Conservation (phyloP, 2,113 vertebrate genomes). For the Ochotona princeps region DNA sequence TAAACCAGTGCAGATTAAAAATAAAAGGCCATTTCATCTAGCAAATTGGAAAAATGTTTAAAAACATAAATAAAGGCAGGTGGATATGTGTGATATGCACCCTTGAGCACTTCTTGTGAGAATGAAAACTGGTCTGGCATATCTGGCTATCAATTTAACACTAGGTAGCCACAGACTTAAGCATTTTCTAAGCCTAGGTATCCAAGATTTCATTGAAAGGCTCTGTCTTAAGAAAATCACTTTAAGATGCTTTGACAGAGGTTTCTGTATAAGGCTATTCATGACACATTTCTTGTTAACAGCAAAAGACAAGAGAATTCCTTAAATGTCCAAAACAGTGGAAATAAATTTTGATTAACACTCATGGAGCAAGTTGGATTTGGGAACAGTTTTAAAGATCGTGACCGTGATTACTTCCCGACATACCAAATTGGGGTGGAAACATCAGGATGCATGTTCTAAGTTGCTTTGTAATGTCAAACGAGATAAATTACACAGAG, state of each 20-base stretch:
- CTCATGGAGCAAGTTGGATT: constrained; percentile 24
- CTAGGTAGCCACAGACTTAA: constrained; percentile 2
- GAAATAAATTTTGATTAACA: constrained; percentile 20
- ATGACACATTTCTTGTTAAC: constrained; percentile 30
- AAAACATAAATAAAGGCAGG: constrained; percentile 54
- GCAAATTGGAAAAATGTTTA: constrained; percentile 39
- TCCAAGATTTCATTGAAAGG: constrained; percentile 32
- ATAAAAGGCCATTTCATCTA: constrained; percentile 45
- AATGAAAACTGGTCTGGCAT: constrained; percentile 55
- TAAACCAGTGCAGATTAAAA: constrained; percentile 59
- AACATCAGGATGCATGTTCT: neutral
- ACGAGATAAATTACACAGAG: neutral
- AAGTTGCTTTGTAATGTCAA: neutral
- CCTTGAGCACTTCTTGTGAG: neutral
- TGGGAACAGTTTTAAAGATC: constrained; percentile 49
- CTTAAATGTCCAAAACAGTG: constrained; percentile 24
- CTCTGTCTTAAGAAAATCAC: constrained; percentile 61
- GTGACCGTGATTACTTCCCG: neutral
- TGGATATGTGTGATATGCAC: neutral
- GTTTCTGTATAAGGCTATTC: constrained; percentile 38
- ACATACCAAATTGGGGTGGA: neutral
- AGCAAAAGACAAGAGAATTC: neutral
- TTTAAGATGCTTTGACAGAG: constrained; percentile 42
- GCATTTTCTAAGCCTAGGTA: constrained; percentile 58
- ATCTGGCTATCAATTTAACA: constrained; percentile 49